A percentile compares a stretch with the other conserved stretches of the same genome.
Conservation (phyloP, 2,888 invertebrate species). For the Sericinus montela region DNA sequence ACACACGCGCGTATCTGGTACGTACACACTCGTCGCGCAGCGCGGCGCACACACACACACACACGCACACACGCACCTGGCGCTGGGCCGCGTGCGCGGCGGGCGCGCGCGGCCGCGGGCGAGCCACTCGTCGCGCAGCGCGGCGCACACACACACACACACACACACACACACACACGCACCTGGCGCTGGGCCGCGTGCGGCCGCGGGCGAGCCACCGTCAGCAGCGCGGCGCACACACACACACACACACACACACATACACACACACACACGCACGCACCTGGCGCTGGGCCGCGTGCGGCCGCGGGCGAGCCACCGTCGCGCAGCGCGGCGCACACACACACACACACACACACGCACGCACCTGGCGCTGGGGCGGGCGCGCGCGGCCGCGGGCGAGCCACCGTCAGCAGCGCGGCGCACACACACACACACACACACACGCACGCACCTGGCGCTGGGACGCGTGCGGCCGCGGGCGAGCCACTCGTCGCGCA, state of each 20-base stretch:
- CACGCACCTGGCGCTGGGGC: background rate
- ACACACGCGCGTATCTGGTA: too few relatives aligned
- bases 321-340: slow-evolving; percentile 89
- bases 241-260: too few relatives aligned
- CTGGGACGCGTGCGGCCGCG: too few relatives aligned
- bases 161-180: too few relatives aligned
- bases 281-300: slow-evolving; percentile 30
- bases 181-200: too few relatives aligned
- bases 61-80: slow-evolving; percentile 16
- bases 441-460: slow-evolving; percentile 18
- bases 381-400: background rate
- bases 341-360: slow-evolving; percentile 89
- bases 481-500: too few relatives aligned
- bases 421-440: too few relatives aligned
- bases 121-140: slow-evolving; percentile 91
- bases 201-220: too few relatives aligned
- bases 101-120: slow-evolving; percentile 26
- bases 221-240: too few relatives aligned
- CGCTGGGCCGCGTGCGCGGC: slow-evolving; percentile 28
- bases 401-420: too few relatives aligned
- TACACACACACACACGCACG: slow-evolving; percentile 21
- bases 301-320: slow-evolving; percentile 80
- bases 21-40: too few relatives aligned
- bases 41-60: background rate
- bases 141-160: slow-evolving; percentile 89